Percentiles rank a stretch among this genome's conserved stretches.
phyloP scores from a whole-genome alignment of 2,113 vertebrate species.

The Ptyas mucosa region DNA sequence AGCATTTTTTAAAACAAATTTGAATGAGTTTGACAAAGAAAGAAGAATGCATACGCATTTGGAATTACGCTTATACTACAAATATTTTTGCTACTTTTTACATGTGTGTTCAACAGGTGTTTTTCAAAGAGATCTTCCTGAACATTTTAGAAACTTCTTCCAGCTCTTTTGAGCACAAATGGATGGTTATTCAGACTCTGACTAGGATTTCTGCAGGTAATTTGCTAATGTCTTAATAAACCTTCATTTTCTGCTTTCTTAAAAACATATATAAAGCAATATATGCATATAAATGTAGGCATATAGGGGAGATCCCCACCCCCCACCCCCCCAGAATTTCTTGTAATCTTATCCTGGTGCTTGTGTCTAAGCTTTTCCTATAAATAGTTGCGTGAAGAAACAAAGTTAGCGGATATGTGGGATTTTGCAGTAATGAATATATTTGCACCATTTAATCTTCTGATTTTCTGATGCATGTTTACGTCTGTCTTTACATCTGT shows the following conservation, averaged over 20 bases:
- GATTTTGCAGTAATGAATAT: background rate
- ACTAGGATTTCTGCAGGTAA: slow-evolving; percentile 98
- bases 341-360: background rate
- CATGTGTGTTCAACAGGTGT: slow-evolving; percentile 76
- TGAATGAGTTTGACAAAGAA: background rate
- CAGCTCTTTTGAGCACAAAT: slow-evolving; percentile 97
- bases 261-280: background rate
- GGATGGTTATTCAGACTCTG: slow-evolving; percentile 99
- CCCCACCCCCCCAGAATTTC: background rate
- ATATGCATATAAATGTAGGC: background rate
- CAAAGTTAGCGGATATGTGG: background rate
- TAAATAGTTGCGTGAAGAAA: background rate
- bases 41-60: background rate
- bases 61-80: background rate
- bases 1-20: background rate
- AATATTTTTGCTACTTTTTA: slow-evolving; percentile 3
- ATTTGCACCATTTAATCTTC: background rate
- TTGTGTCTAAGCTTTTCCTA: background rate
- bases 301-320: background rate
- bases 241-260: background rate
- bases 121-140: slow-evolving; percentile 97
- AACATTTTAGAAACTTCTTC: slow-evolving; percentile 96
- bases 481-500: background rate
- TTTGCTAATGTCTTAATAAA: background rate
- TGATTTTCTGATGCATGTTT: background rate